Percentiles rank a stretch among this genome's conserved stretches.
Conservation (phyloP, 2,113 vertebrate genomes). For the Perognathus longimembris region DNA sequence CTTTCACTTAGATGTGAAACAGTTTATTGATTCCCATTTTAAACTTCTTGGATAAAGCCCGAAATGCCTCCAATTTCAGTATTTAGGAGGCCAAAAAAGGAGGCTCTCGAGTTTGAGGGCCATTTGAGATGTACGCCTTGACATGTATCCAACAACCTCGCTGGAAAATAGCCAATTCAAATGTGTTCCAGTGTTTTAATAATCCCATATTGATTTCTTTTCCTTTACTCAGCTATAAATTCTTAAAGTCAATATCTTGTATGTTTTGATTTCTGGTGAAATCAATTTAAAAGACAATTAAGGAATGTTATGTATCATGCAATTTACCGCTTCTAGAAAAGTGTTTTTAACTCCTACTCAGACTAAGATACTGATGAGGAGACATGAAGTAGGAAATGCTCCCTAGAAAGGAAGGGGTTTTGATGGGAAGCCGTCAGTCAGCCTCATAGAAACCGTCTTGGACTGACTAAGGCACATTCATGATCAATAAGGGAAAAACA, state of each 20-base stretch:
- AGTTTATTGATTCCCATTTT: conserved; percentile 63
- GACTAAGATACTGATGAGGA: not conserved
- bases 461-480: not conserved
- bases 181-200: conserved; percentile 65
- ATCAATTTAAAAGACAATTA: conserved; percentile 54
- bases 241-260: conserved; percentile 59
- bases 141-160: too few species aligned
- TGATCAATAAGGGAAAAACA: too few species aligned
- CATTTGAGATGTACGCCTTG: too few species aligned
- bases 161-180: conserved; percentile 59
- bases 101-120: too few species aligned
- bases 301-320: not conserved
- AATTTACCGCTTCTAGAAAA: conserved; percentile 5
- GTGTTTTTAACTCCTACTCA: conserved; percentile 34
- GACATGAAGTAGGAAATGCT: not conserved
- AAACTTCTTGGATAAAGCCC: conserved; percentile 34
- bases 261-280: conserved; percentile 64
- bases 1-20: conserved; percentile 62
- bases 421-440: not conserved
- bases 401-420: not conserved
- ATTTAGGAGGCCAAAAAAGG: too few species aligned
- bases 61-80: too few species aligned
- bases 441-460: not conserved
- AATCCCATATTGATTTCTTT: conserved; percentile 61
- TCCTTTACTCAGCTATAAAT: conserved; percentile 57